phyloP scores from a whole-genome alignment of 2,888 invertebrate species.

The Carcina quercana region DNA sequence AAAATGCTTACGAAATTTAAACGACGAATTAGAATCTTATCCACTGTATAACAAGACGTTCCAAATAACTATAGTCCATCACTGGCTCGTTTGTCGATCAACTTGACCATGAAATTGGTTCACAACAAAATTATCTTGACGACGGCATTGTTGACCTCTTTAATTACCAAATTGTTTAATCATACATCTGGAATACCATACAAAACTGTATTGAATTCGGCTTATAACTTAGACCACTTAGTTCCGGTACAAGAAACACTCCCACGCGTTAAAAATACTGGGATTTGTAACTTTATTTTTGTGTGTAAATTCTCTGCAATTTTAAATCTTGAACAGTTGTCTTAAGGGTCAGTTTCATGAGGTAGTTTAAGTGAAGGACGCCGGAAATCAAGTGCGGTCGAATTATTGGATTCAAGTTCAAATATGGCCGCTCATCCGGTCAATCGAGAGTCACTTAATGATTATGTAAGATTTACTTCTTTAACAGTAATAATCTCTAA shows the following conservation, averaged over 20 bases:
- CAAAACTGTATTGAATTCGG: too few relatives aligned
- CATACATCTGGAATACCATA: too few relatives aligned
- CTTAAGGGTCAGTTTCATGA: slow-evolving; percentile 17
- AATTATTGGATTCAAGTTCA: slow-evolving; percentile 54
- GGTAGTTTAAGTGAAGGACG: slow-evolving; percentile 33
- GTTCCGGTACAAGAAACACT: slow-evolving; percentile 40
- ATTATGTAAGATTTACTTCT: slow-evolving; percentile 13
- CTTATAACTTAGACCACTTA: too few relatives aligned
- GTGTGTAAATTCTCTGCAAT: too few relatives aligned
- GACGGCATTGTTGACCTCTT: slow-evolving; percentile 17
- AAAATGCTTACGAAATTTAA: too few relatives aligned
- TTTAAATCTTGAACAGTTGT: slow-evolving; percentile 21
- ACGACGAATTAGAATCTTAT: too few relatives aligned
- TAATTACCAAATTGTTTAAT: too few relatives aligned
- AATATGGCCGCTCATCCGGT: slow-evolving; percentile 52
- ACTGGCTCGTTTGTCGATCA: neutral
- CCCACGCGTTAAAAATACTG: slow-evolving; percentile 37
- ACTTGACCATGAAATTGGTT: slow-evolving; percentile 11
- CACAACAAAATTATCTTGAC: slow-evolving; percentile 21
- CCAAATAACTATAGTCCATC: neutral
- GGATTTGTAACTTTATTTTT: slow-evolving; percentile 16
- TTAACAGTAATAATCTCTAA: too few relatives aligned
- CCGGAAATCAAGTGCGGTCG: slow-evolving; percentile 53
- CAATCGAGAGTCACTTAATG: slow-evolving; percentile 34
- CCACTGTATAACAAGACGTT: too few relatives aligned